Base-by-base conservation (phyloP, 2,113 vertebrate species). In the Crotalus viridis region DNA sequence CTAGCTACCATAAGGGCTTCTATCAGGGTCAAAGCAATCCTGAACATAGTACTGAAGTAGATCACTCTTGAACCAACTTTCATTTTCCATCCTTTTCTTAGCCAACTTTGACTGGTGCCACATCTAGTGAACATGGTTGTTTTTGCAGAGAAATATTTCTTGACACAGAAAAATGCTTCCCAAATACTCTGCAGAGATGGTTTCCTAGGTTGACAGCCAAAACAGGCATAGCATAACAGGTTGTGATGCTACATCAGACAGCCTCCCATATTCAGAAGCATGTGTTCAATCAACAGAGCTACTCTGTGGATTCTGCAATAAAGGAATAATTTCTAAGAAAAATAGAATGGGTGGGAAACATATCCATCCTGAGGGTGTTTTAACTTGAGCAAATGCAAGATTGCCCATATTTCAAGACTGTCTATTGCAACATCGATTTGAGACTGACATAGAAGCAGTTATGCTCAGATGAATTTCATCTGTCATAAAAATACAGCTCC, bases 341-440 rank as follows among this genome's bases (percentile, higher is more conserved):
- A 43, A 24, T 88, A 26, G 74, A 39, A 39, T 39, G 13, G 24
- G 89, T 48, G 90, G 85, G 0, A 3, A 87, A 22, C 0, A 12
- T 88, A 91, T 59, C 48, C 95, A 64, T 91, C 6, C 52, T 69
- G 17, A 9, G 86, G 89, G 81, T 8, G 93, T 9, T 93, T 93
- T 12, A 92, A 6, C 3, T n/a, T 61, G 81, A 89, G 33, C 95
- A 96, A 95, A 94, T 26, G 69, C 1, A 93, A 93, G 94, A 48
- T 15, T 90, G 22, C 19, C 93, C 92, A 28, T 81, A 94, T 90
- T 96, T 96, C 89, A 93, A 46, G 54, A 52, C 92, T 88, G 94
- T 94, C 55, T 74, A 93, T 87, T 91, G 91, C 2, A 59, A 61
- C 85, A 90, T 3, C 87, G 24, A 87, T 95, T 26, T 52, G 92